A percentile compares a stretch with the other conserved stretches of the same genome.
Evolutionary conservation across 1,140 invertebrate species (phyloP).

Genomic region (Charaxes varanes): DNA sequence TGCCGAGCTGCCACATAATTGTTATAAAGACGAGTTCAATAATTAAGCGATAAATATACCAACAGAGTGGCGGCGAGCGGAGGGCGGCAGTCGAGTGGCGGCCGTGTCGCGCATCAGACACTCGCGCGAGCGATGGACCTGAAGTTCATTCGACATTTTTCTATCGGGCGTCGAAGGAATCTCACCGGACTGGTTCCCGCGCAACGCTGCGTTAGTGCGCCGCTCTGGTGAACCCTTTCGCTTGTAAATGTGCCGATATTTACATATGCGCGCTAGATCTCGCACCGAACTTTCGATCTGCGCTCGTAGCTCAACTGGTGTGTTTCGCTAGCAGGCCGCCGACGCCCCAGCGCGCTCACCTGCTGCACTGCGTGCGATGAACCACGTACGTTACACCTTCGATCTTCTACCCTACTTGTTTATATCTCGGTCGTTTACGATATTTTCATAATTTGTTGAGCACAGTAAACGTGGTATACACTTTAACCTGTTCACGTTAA

Average conservation of each 20-base stretch:
- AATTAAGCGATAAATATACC: slow-evolving; percentile 72
- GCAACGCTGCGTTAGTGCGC: slow-evolving; percentile 68
- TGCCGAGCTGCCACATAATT: slow-evolving; percentile 59
- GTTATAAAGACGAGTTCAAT: slow-evolving; percentile 68
- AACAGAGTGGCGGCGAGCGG: slow-evolving; percentile 55
- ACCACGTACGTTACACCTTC: slow-evolving; percentile 53
- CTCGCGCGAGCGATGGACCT: slow-evolving; percentile 59
- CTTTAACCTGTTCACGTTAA: slow-evolving; percentile 9
- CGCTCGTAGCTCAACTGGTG: slow-evolving; percentile 45
- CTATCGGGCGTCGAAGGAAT: slow-evolving; percentile 69
- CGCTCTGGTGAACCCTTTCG: slow-evolving; percentile 73
- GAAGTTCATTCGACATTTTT: slow-evolving; percentile 66
- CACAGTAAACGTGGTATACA: no score
- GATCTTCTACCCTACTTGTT: slow-evolving; percentile 1
- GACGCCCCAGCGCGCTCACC: slow-evolving; percentile 54
- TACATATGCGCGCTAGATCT: slow-evolving; percentile 71
- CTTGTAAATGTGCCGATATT: slow-evolving; percentile 74
- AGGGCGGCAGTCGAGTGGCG: slow-evolving; percentile 65
- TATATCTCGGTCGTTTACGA: no score
- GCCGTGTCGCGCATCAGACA: slow-evolving; percentile 60
- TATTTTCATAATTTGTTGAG: no score
- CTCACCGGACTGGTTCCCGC: slow-evolving; percentile 71
- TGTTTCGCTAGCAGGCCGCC: slow-evolving; percentile 36
- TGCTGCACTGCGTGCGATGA: slow-evolving; percentile 63
- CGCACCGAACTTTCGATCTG: slow-evolving; percentile 69